Conservation (phyloP, 2,888 invertebrate species). For the Phortica okadai region DNA sequence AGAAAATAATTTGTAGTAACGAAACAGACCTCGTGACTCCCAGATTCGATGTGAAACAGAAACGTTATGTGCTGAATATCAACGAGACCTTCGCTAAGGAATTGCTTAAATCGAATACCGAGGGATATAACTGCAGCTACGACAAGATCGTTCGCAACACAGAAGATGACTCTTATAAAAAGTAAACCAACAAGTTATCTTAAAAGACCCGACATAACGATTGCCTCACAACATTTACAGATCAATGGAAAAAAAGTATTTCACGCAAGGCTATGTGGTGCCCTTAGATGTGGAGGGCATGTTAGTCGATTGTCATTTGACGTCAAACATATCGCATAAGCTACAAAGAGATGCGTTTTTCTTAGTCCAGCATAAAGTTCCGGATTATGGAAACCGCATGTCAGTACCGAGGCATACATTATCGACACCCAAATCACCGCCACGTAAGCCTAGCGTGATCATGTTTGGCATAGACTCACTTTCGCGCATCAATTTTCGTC, state of each 20-base stretch:
- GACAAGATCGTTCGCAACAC: not conserved
- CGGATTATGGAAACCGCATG: not conserved
- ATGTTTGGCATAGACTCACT: conserved; percentile 85
- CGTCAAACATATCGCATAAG: conserved; percentile 49
- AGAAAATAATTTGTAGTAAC: conserved; percentile 50
- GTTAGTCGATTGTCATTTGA: conserved; percentile 49
- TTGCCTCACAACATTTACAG: conserved; percentile 32
- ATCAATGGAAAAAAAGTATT: conserved; percentile 46
- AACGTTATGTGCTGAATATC: conserved; percentile 52
- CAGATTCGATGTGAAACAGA: conserved; percentile 40
- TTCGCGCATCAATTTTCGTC: conserved; percentile 85
- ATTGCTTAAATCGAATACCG: not conserved
- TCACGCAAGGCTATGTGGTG: conserved; percentile 52
- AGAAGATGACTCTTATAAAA: not conserved
- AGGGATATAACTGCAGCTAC: not conserved
- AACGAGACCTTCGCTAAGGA: conserved; percentile 37
- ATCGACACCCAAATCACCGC: not conserved
- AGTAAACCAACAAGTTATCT: not conserved
- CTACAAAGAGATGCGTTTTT: conserved; percentile 54
- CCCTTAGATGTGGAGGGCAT: conserved; percentile 57
- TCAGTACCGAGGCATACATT: no score
- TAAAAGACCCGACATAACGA: not conserved
- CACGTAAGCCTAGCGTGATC: conserved; percentile 13
- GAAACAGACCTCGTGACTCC: conserved; percentile 50
- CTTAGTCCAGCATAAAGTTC: conserved; percentile 34